Base-by-base conservation (phyloP, 2,113 vertebrate species). In the Eclectus roratus region DNA sequence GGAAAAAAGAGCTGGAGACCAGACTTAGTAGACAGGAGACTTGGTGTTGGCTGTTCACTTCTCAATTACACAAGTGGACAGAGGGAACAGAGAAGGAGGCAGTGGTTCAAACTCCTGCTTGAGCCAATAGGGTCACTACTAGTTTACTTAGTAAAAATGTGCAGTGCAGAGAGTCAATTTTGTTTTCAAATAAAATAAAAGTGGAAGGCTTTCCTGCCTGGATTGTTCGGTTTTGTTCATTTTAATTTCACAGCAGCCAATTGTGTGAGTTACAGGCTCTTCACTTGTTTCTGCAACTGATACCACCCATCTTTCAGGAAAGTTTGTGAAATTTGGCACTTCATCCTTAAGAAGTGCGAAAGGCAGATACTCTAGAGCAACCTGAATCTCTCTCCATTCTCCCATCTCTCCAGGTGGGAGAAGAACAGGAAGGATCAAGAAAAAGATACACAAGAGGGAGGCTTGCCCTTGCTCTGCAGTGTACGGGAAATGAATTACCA, bases 11-110 rank as follows among this genome's bases (percentile, higher is more conserved):
- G 19, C 72, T 81, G 86, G 27, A 78, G 17, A 41, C 17, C 41
- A 88, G 35, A 50, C 15, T 24, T 25, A 31, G n/a, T 37, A 37
- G 37, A 37, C 37, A 37, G 37, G 8, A 37, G 37, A n/a, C 25
- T 19, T 44, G 4, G 4, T 52, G 14, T 5, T 77, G 17, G 17
- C 28, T 88, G 63, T 20, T 80, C 60, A 55, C 25, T 23, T 85
- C 66, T 24, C 80, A 68, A 18, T 50, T 61, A 44, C 0, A 0
- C 16, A 3, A 37, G 28, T 5, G 25, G 33, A 33, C 4, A 29
- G 15, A 4, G 0, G 0, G 46, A 60, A 83, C 6, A 1, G 0
- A 55, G 23, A 9, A 63, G 44, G 13, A 46, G 24, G 20, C 17
- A 20, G 21, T 2, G 43, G 11, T 39, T 58, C 61, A 71, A n/a